phyloP scores from a whole-genome alignment of 2,113 vertebrate species.

The Ceuthmochares aereus region DNA sequence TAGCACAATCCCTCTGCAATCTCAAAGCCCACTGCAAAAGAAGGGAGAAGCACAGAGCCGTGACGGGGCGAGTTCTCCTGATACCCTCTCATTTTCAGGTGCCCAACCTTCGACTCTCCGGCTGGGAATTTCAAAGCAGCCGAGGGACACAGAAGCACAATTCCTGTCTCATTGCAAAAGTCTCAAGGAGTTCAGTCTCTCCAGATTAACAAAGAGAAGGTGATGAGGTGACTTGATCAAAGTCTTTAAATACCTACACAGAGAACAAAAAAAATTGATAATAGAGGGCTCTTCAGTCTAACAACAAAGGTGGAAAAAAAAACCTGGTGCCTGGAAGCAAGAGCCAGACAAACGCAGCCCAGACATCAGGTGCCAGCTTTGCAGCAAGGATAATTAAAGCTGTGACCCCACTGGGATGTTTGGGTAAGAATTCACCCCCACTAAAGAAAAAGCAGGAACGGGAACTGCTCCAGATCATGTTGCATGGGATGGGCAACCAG shows the following conservation, averaged over 20 bases:
- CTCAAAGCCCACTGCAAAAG: slow-evolving; percentile 23
- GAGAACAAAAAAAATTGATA: slow-evolving; percentile 54
- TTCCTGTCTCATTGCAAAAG: slow-evolving; percentile 33
- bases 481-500: rapidly evolving
- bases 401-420: rapidly evolving
- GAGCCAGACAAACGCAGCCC: not conserved
- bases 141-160: slow-evolving; percentile 6
- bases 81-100: slow-evolving; percentile 42
- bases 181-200: slow-evolving; percentile 68
- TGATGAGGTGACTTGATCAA: slow-evolving; percentile 67
- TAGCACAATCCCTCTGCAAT: not conserved
- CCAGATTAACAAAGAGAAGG: slow-evolving; percentile 61
- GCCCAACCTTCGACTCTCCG: slow-evolving; percentile 33
- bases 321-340: not conserved
- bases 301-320: slow-evolving; percentile 56
- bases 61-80: not conserved
- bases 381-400: not conserved
- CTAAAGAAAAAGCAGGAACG: not conserved
- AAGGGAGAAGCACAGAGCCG: not conserved
- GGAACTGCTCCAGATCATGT: not conserved
- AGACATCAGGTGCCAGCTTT: not conserved
- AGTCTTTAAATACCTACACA: slow-evolving; percentile 49
- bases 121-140: slow-evolving; percentile 58
- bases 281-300: slow-evolving; percentile 45
- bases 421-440: rapidly evolving